Conservation (phyloP, 2,888 invertebrate genomes). For the Cancer borealis region DNA sequence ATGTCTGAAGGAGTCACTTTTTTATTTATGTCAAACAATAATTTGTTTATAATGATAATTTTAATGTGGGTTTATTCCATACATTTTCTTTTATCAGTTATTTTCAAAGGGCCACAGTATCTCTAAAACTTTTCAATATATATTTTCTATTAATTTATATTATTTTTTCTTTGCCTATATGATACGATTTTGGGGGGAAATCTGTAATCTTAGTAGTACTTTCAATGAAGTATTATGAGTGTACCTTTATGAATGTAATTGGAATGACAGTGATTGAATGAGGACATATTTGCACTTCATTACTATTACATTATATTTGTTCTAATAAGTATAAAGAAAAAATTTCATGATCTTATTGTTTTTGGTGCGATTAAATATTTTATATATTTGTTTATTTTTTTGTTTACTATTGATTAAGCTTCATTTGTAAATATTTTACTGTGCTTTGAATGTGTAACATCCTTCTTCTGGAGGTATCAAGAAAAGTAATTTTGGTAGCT, state of each 20-base stretch:
- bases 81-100: neutral
- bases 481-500: neutral
- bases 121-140: neutral
- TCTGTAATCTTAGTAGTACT: neutral
- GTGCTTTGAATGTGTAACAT: conserved; percentile 29
- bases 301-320: neutral
- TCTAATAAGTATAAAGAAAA: neutral
- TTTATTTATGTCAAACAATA: neutral
- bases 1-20: conserved; percentile 62
- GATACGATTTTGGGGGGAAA: neutral
- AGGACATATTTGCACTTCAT: neutral
- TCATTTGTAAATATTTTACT: neutral
- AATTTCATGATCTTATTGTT: neutral
- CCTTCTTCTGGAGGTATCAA: neutral
- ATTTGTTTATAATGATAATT: neutral
- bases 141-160: neutral
- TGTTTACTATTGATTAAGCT: neutral
- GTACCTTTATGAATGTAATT: neutral
- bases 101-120: neutral
- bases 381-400: neutral
- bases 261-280: conserved; percentile 13
- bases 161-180: no score
- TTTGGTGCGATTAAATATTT: neutral
- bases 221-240: neutral
- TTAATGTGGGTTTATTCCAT: neutral